Base-by-base conservation (phyloP, 2,797 vertebrate species). In the Streptopelia turtur region DNA sequence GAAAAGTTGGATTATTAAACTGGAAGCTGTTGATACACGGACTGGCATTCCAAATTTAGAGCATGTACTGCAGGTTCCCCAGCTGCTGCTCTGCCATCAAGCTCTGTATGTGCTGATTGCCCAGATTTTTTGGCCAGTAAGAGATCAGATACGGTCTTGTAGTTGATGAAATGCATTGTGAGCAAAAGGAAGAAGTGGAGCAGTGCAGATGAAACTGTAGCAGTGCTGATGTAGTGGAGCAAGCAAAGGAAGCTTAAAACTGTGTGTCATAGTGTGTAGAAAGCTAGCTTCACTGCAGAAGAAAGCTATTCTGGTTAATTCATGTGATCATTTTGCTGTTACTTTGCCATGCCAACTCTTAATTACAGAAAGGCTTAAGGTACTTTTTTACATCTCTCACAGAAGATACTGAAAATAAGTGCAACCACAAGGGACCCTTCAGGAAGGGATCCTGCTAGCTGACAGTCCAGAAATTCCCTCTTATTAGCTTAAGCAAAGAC, bases 351-450 rank as follows among this genome's bases (percentile, higher is more conserved):
- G 64, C 31, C 35, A 64, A 28, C 35, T 76, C 25, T 18, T 45
- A 74, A 37, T 49, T 89, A 72, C 53, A 89, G 50, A 91, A 80
- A 52, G 20, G 17, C 28, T 82, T 25, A 45, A 27, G 60, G 20
- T 31, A 52, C 13, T 81, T 78, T 61, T 83, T 85, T 56, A 72
- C 11, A 5, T 69, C 41, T 88, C 63, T 86, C 63, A 56, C 50
- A 87, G 63, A 94, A 95, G 52, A 72, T 30, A 65, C 28, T 61
- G 35, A 90, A 91, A 84, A 83, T 56, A 78, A 79, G 30, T 53
- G 18, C 20, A 88, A 53, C 31, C 75, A 52, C 45, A 91, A 86
- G 28, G 22, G 66, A 77, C 49, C 30, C 27, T 88, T 88, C 18
- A 47, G 52, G n/a, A 95, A 88, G 59, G 31, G 11, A 45, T 60